phyloP scores from a whole-genome alignment of 2,797 vertebrate species.

The Cynopterus sphinx region DNA sequence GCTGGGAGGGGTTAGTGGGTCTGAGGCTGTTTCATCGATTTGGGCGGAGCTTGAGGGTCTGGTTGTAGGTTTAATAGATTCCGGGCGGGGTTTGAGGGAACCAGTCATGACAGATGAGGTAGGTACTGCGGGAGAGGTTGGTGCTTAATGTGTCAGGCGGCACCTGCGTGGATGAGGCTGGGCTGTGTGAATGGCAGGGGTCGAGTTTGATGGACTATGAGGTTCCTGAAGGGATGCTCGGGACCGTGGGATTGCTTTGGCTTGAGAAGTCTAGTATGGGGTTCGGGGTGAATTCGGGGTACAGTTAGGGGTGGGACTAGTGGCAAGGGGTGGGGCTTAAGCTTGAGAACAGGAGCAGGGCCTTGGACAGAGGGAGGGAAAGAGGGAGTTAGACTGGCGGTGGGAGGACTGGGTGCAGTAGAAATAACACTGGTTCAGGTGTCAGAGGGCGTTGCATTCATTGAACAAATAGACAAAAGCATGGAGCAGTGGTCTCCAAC shows the following conservation, averaged over 20 bases:
- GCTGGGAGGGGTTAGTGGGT: conserved; percentile 49
- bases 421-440: not conserved
- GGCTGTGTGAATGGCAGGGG: not conserved
- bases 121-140: not conserved
- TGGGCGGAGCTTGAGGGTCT: conserved; percentile 33
- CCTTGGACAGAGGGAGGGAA: not conserved
- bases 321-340: not conserved
- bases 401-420: not conserved
- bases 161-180: not conserved
- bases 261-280: not conserved
- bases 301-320: not conserved
- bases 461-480: not conserved
- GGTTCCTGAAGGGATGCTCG: not conserved
- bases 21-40: not conserved
- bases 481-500: not conserved
- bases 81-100: conserved; percentile 1
- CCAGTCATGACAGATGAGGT: not conserved
- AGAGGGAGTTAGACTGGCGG: not conserved
- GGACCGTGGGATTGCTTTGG: not conserved
- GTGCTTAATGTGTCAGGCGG: not conserved
- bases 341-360: not conserved
- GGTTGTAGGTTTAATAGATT: not conserved
- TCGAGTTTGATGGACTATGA: not conserved
- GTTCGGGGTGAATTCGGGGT: not conserved
- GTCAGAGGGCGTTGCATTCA: not conserved